Evolutionary conservation across 2,113 vertebrate genomes (phyloP).

Genomic region (Pluvialis apricaria): DNA sequence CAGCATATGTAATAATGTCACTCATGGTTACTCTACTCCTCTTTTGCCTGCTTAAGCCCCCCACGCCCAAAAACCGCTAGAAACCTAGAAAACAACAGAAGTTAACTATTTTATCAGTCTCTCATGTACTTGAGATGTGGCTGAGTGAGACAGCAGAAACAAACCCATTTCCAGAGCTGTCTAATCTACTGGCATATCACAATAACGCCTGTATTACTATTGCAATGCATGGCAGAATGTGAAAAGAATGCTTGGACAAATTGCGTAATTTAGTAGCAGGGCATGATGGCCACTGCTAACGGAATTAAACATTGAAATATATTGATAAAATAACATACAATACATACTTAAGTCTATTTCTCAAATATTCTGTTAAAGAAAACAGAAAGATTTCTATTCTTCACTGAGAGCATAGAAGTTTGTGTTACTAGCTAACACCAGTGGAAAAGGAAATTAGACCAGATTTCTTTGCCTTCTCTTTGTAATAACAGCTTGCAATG

Average conservation of each 20-base stretch:
- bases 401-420: neutral
- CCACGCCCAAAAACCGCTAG: neutral
- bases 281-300: neutral
- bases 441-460: neutral
- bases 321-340: neutral
- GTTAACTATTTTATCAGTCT: neutral
- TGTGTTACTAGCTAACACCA: neutral
- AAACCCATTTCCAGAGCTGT: neutral
- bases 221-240: neutral
- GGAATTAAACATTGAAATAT: neutral
- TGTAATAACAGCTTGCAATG: neutral
- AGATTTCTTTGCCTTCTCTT: neutral
- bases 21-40: neutral
- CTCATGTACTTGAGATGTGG: neutral
- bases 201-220: neutral
- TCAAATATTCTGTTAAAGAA: neutral
- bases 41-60: fast-evolving
- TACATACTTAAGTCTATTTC: neutral
- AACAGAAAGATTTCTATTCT: neutral
- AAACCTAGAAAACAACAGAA: neutral
- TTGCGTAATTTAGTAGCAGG: neutral
- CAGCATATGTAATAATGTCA: neutral
- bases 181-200: neutral
- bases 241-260: neutral
- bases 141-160: neutral